phyloP scores from a whole-genome alignment of 1,140 invertebrate species.

The Cardiocondyla obscurior region DNA sequence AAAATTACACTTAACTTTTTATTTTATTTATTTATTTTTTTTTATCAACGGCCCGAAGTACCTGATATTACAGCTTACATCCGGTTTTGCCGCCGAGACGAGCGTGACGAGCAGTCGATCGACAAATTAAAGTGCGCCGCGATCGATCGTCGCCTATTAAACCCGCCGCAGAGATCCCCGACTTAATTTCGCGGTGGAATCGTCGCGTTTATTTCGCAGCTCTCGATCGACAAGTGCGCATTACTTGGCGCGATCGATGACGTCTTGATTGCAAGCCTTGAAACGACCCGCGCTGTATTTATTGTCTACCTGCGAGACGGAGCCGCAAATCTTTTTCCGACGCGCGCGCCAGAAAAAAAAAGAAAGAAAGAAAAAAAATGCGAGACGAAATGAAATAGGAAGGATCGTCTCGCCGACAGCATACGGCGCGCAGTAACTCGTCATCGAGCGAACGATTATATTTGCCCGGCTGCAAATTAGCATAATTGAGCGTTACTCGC shows the following conservation, averaged over 20 bases:
- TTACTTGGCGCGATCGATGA: slow-evolving; percentile 65
- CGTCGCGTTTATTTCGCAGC: slow-evolving; percentile 27
- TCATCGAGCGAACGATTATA: slow-evolving; percentile 69
- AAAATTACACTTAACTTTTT: neutral
- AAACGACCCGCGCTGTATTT: slow-evolving; percentile 54
- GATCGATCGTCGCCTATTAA: neutral
- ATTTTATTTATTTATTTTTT: no score
- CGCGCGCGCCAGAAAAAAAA: neutral
- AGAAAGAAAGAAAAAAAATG: no score
- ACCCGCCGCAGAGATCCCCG: neutral
- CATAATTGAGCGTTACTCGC: slow-evolving; percentile 77
- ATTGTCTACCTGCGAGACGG: slow-evolving; percentile 30
- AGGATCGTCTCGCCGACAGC: slow-evolving; percentile 24
- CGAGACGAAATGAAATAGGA: slow-evolving; percentile 23
- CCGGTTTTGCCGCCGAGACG: neutral
- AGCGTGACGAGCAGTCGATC: neutral
- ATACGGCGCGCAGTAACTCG: slow-evolving; percentile 31
- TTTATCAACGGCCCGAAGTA: neutral
- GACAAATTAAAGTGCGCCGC: slow-evolving; percentile 7
- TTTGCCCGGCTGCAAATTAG: slow-evolving; percentile 72
- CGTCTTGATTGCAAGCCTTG: slow-evolving; percentile 58
- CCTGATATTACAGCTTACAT: neutral
- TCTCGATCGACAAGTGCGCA: slow-evolving; percentile 59
- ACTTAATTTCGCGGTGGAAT: slow-evolving; percentile 38
- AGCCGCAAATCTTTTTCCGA: neutral